Percentiles rank a stretch among this genome's conserved stretches.
Evolutionary conservation across 2,113 vertebrate genomes (phyloP).

Genomic region (Ailuropoda melanoleuca): DNA sequence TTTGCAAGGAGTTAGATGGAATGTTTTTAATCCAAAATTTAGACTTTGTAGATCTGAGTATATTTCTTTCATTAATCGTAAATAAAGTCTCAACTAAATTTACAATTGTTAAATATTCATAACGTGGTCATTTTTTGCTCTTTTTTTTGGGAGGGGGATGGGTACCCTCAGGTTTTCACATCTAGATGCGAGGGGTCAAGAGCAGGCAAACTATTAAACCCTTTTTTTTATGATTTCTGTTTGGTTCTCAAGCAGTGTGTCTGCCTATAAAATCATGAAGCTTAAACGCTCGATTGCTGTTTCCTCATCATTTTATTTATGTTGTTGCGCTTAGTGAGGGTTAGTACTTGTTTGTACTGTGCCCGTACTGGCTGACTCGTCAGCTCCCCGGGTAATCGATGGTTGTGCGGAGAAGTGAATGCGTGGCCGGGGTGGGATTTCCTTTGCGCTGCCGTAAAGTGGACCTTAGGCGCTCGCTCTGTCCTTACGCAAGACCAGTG

Average conservation of each 20-base stretch:
- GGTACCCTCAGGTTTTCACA: not conserved
- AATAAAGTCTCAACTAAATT: not conserved
- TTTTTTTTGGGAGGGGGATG: not conserved
- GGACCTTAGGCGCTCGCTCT: not conserved
- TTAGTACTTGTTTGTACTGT: not conserved
- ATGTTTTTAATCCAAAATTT: not conserved
- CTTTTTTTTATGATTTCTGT: not conserved
- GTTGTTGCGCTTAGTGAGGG: not conserved
- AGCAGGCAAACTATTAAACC: not conserved
- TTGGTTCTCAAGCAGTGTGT: not conserved
- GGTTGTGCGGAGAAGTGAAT: accelerated
- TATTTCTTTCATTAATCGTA: not conserved
- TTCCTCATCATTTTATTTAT: not conserved
- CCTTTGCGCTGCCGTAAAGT: accelerated
- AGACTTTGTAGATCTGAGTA: not conserved
- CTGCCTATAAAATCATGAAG: not conserved
- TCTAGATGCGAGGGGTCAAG: not conserved
- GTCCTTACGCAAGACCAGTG: accelerated
- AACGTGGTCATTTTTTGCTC: not conserved
- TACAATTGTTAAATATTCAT: not conserved
- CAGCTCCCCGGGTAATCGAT: accelerated
- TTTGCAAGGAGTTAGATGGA: not conserved
- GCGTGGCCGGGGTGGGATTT: accelerated
- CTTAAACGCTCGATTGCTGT: not conserved
- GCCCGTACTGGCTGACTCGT: not conserved